phyloP scores from a whole-genome alignment of 2,113 vertebrate genomes.

The Myotis yumanensis region DNA sequence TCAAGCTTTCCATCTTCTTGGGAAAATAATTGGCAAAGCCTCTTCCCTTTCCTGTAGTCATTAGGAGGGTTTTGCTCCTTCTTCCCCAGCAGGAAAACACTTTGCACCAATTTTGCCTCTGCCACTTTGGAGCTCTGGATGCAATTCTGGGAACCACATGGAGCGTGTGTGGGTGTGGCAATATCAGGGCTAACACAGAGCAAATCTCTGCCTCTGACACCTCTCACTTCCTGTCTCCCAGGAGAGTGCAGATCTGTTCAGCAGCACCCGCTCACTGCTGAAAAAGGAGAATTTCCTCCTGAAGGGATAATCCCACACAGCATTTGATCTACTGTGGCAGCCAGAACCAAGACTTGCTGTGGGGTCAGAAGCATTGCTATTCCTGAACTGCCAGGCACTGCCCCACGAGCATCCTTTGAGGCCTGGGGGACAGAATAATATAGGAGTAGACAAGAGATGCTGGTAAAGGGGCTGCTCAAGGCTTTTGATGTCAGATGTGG shows the following conservation, averaged over 20 bases:
- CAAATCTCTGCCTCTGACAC: conserved; percentile 15
- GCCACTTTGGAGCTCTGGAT: neutral
- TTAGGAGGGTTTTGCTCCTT: conserved; percentile 23
- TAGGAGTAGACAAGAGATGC: neutral
- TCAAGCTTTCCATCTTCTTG: conserved; percentile 38
- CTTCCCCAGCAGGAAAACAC: neutral
- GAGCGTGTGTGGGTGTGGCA: neutral
- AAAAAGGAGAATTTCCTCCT: conserved; percentile 23
- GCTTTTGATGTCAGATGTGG: neutral
- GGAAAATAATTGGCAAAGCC: conserved; percentile 55
- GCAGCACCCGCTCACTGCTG: conserved; percentile 32
- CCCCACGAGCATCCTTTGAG: fast-evolving
- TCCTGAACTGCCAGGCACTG: neutral
- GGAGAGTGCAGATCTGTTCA: conserved; percentile 54
- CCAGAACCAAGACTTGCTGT: neutral
- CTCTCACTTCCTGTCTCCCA: fast-evolving
- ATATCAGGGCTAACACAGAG: neutral
- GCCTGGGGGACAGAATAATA: neutral
- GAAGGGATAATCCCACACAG: conserved; percentile 35
- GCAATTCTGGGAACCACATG: neutral
- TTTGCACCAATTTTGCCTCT: neutral
- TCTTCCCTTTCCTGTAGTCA: conserved; percentile 31
- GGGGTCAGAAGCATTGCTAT: neutral
- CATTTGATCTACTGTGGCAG: conserved; percentile 43
- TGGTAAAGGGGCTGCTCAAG: neutral